phyloP scores from a whole-genome alignment of 1,140 invertebrate genomes.

The Drosophila azteca region DNA sequence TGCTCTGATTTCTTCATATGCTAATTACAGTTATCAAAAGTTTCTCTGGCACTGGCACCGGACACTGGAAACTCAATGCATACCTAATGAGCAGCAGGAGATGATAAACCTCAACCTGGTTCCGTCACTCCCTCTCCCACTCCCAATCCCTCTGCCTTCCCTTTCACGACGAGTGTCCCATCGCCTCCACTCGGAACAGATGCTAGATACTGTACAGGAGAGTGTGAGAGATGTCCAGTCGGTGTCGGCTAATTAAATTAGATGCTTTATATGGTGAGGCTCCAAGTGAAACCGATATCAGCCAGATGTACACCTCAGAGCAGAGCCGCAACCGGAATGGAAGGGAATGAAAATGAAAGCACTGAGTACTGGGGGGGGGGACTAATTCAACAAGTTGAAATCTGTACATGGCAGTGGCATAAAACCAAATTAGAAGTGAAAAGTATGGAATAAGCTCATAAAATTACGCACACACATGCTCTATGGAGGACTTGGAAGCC shows the following conservation, averaged over 20 bases:
- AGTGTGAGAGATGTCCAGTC: conserved; percentile 1
- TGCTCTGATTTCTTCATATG: conserved; percentile 69
- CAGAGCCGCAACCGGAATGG: conserved; percentile 5
- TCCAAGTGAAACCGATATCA: conserved; percentile 58
- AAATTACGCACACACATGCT: conserved; percentile 56
- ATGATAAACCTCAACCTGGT: too few species aligned
- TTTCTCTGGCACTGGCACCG: conserved; percentile 53
- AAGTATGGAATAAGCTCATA: conserved; percentile 78
- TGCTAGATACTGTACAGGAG: background rate
- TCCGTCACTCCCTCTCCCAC: background rate
- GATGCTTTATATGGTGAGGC: conserved; percentile 42
- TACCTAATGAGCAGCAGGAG: conserved; percentile 55
- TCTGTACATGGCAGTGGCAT: conserved; percentile 62
- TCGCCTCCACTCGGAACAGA: conserved; percentile 7
- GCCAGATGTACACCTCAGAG: conserved; percentile 3
- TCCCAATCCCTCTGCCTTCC: background rate
- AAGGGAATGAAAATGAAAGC: conserved; percentile 33
- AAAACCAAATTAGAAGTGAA: conserved; percentile 68
- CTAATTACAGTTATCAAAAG: conserved; percentile 73
- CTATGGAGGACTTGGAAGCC: background rate
- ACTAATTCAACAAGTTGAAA: conserved; percentile 72
- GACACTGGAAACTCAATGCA: conserved; percentile 66
- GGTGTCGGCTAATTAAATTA: conserved; percentile 71
- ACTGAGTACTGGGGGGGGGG: background rate
- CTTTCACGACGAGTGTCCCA: conserved; percentile 3